Conservation (phyloP, 2,797 vertebrate species). For the Pipistrellus nathusii region DNA sequence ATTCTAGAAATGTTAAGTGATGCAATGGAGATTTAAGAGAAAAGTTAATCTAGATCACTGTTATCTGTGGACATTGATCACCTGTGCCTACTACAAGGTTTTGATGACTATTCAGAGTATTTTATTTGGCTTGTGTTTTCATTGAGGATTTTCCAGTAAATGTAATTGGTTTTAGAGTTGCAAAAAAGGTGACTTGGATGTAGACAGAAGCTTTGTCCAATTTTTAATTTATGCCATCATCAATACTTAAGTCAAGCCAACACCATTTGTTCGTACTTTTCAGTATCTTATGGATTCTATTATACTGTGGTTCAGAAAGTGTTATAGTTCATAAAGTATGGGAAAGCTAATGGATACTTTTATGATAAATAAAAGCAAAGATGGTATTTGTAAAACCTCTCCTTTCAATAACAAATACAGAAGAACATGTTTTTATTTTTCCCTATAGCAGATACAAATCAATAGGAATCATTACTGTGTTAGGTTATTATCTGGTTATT, state of each 20-base stretch:
- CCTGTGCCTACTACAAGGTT: neutral
- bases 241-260: slow-evolving; percentile 35
- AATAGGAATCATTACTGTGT: neutral
- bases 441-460: neutral
- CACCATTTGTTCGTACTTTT: slow-evolving; percentile 23
- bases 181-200: neutral
- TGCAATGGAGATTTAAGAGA: slow-evolving; percentile 24
- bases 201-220: neutral
- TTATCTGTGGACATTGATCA: neutral
- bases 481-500: neutral
- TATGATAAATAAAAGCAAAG: slow-evolving; percentile 40
- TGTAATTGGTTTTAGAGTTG: neutral
- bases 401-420: slow-evolving; percentile 43
- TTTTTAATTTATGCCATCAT: slow-evolving; percentile 24
- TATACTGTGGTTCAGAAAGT: neutral
- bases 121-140: slow-evolving; percentile 49
- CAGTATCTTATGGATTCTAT: neutral
- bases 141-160: neutral
- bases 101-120: neutral
- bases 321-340: neutral
- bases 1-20: neutral
- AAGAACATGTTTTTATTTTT: slow-evolving; percentile 17
- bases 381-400: slow-evolving; percentile 36
- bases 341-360: neutral
- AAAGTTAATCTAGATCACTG: slow-evolving; percentile 44